Base-by-base conservation (phyloP, 1,140 invertebrate species). In the Sitophilus oryzae region DNA sequence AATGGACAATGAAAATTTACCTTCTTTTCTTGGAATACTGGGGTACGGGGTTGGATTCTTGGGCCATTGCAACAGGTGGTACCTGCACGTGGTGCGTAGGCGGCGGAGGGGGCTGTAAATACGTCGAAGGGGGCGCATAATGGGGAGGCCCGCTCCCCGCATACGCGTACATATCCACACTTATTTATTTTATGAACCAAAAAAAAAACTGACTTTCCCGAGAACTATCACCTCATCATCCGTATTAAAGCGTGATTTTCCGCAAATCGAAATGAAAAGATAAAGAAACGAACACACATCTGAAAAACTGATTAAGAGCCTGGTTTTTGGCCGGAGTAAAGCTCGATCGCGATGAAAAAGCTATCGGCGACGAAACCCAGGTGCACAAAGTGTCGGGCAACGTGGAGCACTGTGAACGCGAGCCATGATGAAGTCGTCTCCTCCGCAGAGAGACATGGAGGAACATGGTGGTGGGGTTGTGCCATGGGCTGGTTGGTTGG, bases 81-180 rank as follows among this genome's bases (percentile, higher is more conserved):
- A 69, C 63, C 49, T 68, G 67, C 41, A 64, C 45, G 51, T 65
- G 65, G 55, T 68, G 66, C 68, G 72, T 72, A 69, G 73, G 66
- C 67, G 71, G 54, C 38, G 42, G 70, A 22, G 70, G 62, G 21
- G 69, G 66, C 67, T 71, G 74, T 42, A 72, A 61, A 58, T 75
- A 71, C 15, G 75, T 68, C 30, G 77, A 71, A 38, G 76, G 76
- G 56, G 76, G 68, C 61, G 73, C 72, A 64, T 77, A 78, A 60
- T 78, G 77, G 56, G 76, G 74, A 36, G 72, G 75, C 54, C 77
- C 77, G 65, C 76, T 77, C 62, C 73, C 77, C 44, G 59, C 59
- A 71, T 78, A 79, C 68, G 69, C 66, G 69, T 71, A 71, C 67
- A 71, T 72, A 67, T 71, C 69, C 66, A 69, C 63, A 60, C 38